These are phyloP conservation scores for Ischnura elegans DNA, from an alignment of 2,888 invertebrate species.

Conservation along the genomic window DNA sequence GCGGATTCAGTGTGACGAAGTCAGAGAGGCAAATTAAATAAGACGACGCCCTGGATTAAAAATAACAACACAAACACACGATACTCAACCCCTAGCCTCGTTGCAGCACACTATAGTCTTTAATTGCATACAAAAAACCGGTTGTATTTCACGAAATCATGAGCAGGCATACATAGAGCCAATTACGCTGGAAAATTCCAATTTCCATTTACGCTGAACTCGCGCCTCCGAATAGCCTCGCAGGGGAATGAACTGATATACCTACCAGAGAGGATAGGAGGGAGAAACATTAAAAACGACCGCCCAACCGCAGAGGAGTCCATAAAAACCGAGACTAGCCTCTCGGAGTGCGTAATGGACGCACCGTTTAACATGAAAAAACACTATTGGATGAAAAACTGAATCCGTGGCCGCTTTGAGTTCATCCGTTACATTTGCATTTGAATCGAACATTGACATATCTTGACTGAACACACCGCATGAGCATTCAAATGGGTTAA, in stretches of 20 bases:
- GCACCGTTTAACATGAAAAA: neutral
- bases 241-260: neutral
- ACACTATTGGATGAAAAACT: neutral
- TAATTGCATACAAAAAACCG: neutral
- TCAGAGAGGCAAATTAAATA: too few relatives aligned
- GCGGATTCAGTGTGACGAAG: too few relatives aligned
- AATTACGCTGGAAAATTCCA: constrained; percentile 19
- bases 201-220: constrained; percentile 18
- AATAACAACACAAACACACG: too few relatives aligned
- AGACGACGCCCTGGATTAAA: too few relatives aligned
- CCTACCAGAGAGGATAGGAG: neutral
- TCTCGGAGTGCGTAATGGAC: neutral
- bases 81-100: too few relatives aligned
- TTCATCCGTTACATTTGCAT: neutral
- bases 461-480: neutral
- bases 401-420: neutral
- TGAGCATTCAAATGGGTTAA: too few relatives aligned
- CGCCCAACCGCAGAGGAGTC: neutral
- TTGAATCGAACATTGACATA: constrained; percentile 22
- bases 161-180: neutral
- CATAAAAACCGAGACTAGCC: neutral
- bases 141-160: neutral
- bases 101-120: too few relatives aligned
- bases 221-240: neutral
- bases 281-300: neutral